Evolutionary conservation across 2,888 invertebrate species (phyloP), one percentile per base, ranked within the genome.

Genomic region (Noctua comes): DNA sequence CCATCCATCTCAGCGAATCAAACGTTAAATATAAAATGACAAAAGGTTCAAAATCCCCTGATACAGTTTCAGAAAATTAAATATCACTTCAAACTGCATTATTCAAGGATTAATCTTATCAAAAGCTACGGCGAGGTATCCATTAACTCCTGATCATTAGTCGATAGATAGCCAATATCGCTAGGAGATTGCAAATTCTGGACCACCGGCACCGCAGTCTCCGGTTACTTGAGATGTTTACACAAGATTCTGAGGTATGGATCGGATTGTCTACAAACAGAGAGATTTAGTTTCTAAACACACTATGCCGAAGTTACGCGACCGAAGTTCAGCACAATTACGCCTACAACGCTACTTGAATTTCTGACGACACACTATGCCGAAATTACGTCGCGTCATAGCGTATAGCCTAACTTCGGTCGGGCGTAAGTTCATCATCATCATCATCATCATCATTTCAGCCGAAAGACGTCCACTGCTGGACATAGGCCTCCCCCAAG

Each of bases 81-180:
- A 72, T 64, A 36, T 64, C 54, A 48, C 27, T 81, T 4, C 3
- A 82, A 77, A 72, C 72, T 77, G 68, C 57, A 69, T 69, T 72
- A 64, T 77, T 72, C 68, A 72, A 24, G 8, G 21, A 21, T 1
- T 82, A 77, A 82, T 82, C 68, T 40, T 57, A 76, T 82, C 68
- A 48, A 46, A 59, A 78, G 27, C 73, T 36, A 43, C 57, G 70
- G 36, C 21, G n/a, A 10, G 54, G 43, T 48, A 48, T 21, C 48
- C 54, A 83, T 73, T 78, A 73, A 68, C 31, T 62, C 57, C 40
- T 70, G 62, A 73, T 70, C 65, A 43, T 57, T 24, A 79, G 54
- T 27, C 21, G 59, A 70, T 62, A 48, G 62, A 83, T 68, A 83
- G 27, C 46, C 73, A 68, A 83, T 82, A 82, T 79, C 11, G 48